Evolutionary conservation across 2,113 vertebrate genomes (phyloP), one percentile per base, ranked within the genome.

Genomic region (Passer montanus): DNA sequence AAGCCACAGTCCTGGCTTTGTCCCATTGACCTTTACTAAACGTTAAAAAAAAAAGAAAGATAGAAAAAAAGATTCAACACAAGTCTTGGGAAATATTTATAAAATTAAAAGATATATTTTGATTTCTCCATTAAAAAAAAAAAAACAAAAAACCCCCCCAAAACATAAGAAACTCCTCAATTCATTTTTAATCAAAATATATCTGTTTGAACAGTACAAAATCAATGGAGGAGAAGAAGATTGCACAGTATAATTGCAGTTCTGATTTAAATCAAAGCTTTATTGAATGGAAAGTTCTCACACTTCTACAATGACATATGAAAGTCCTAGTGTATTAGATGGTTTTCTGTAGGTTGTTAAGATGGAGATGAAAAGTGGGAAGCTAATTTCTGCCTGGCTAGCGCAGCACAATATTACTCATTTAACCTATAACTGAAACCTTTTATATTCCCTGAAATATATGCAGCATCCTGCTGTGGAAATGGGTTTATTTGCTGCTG

Each of bases 311-410:
- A 55, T 59, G 16, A 20, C 21, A n/a, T 66, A 26, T 22, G 60
- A 69, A 91, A 95, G 43, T 47, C 24, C 35, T 67, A 47, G 43
- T 79, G 55, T 55, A 62, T 87, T 87, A 68, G 22, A 31, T 50
- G 15, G 13, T 68, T 80, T 84, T 58, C 28, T 89, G 63, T 68
- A 84, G 52, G 46, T 68, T 92, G 44, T 55, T 55, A 74, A 66
- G 58, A 72, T 53, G n/a, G 24, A 70, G 19, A 72, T 39, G 33
- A 82, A 91, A 91, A 93, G 85, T 21, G 9, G 53, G 30, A 89
- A 62, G 31, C 31, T 87, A 87, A 87, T 95, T 94, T 94, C 95
- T 93, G 75, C 67, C 30, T 85, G 67, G 30, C 26, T 83, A 93
- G 37, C 58, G 62, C 21, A 94, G 75, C 53, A 90, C 67, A 91